These are phyloP conservation scores for Nineta flava DNA, from an alignment of 2,888 invertebrate genomes.

Conservation along the genomic window DNA sequence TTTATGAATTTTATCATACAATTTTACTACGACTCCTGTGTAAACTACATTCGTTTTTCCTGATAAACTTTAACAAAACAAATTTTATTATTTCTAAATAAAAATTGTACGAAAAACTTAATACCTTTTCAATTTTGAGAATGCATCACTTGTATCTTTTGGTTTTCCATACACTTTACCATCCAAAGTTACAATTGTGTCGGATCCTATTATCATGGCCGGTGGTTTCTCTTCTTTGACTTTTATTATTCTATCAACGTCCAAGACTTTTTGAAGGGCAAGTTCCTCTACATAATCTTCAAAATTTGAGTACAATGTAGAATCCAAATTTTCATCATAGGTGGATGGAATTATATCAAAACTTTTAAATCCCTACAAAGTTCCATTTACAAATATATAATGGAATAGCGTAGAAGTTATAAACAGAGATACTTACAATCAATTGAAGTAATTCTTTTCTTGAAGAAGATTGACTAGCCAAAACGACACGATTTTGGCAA, in stretches of 20 bases:
- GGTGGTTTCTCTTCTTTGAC: conserved; percentile 31
- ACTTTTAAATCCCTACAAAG: conserved; percentile 58
- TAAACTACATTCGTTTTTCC: conserved; percentile 67
- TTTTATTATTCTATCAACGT: conserved; percentile 51
- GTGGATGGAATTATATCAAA: conserved; percentile 63
- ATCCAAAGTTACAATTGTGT: conserved; percentile 77
- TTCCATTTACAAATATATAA: conserved; percentile 7
- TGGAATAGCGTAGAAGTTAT: neutral
- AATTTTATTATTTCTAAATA: too few relatives aligned
- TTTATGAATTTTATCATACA: conserved; percentile 37
- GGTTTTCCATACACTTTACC: conserved; percentile 83
- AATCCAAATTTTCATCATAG: conserved; percentile 78
- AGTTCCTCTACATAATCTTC: conserved; percentile 74
- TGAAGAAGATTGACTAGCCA: conserved; percentile 82
- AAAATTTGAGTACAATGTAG: conserved; percentile 43
- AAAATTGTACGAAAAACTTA: too few relatives aligned
- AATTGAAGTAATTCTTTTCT: conserved; percentile 64
- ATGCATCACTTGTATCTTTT: conserved; percentile 53
- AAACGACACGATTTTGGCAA: conserved; percentile 48
- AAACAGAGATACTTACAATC: conserved; percentile 37
- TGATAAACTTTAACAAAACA: conserved; percentile 43
- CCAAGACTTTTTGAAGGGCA: conserved; percentile 66
- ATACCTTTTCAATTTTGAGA: conserved; percentile 38
- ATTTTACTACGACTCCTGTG: conserved; percentile 73
- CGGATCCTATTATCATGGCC: conserved; percentile 81